Evolutionary conservation across 1,140 invertebrate genomes (phyloP), one percentile per base, ranked within the genome.

Genomic region (Myzus persicae): DNA sequence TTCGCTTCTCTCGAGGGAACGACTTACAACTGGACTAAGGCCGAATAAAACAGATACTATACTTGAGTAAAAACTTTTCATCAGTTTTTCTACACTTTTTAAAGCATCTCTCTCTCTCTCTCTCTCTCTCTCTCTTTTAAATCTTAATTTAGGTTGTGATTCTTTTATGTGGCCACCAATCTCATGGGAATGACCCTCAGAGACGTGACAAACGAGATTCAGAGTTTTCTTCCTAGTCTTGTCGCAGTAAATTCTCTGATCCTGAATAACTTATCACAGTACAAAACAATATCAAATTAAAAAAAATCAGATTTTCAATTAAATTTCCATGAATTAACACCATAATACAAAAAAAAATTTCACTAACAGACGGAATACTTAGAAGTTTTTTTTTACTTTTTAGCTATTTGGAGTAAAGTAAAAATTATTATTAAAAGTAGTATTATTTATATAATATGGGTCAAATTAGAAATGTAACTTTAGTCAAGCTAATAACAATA

Each of bases 101-200:
- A 90, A n/a, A 90, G 81, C 44, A 11, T 44, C 7, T 44, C 44
- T 44, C 44, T 18, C 14, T 48, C 20, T 48, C 90, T 18, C 42
- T 67, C 26, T 59, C 26, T 59, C 59, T 81, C 90, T 14, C 42
- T 46, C 5, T 82, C n/a, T 82, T 92, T 48, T 46, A 46, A 92
- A 91, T 92, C 90, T 82, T 82, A 92, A 92, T 92, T 92, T 92
- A 92, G 67, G 90, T 48, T 82, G 67, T 81, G 67, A 48, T 92
- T 92, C 67, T 82, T 92, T 81, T 82, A 92, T 92, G 42, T 48
- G 24, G 67, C 90, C 90, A 40, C 90, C 90, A 48, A 92, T 92
- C 90, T 46, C 67, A 38, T n/a, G 90, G 67, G 90, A 81, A 92
- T 48, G 20, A 92, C 67, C 67, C 90, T 26, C 54, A n/a, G 20